A percentile compares a stretch with the other conserved stretches of the same genome.
These are phyloP conservation scores for Muscicapa adusta DNA, from an alignment of 2,113 vertebrate genomes.

Conservation along the genomic window DNA sequence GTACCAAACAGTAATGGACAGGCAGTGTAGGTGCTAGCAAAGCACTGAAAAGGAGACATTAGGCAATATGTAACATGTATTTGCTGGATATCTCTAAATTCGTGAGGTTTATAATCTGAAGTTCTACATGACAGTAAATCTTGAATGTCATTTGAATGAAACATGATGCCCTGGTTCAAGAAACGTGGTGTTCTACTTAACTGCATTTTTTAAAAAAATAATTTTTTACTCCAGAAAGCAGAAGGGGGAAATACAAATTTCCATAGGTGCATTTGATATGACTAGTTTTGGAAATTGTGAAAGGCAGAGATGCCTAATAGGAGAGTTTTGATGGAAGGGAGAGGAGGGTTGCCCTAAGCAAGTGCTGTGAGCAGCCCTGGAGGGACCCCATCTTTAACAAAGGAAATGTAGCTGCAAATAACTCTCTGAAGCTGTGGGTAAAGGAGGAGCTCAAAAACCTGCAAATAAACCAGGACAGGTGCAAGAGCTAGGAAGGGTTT, in stretches of 20 bases:
- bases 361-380: constrained; percentile 44
- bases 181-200: not conserved
- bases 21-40: not conserved
- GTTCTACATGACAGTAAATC: not conserved
- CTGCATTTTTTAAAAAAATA: not conserved
- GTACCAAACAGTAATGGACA: not conserved
- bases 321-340: not conserved
- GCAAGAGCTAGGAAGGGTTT: not conserved
- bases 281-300: not conserved
- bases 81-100: no score
- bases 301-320: not conserved
- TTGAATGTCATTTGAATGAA: not conserved
- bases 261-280: not conserved
- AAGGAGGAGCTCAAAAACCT: not conserved
- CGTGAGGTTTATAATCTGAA: not conserved
- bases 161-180: not conserved
- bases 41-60: not conserved
- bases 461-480: not conserved
- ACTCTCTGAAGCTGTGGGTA: not conserved
- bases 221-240: not conserved
- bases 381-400: constrained; percentile 38
- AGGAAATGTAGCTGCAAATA: not conserved
- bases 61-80: not conserved
- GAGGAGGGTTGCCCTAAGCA: constrained; percentile 30
- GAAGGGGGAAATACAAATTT: not conserved